These are phyloP conservation scores for Elephas maximus DNA, from an alignment of 2,113 vertebrate species.

Conservation along the genomic window DNA sequence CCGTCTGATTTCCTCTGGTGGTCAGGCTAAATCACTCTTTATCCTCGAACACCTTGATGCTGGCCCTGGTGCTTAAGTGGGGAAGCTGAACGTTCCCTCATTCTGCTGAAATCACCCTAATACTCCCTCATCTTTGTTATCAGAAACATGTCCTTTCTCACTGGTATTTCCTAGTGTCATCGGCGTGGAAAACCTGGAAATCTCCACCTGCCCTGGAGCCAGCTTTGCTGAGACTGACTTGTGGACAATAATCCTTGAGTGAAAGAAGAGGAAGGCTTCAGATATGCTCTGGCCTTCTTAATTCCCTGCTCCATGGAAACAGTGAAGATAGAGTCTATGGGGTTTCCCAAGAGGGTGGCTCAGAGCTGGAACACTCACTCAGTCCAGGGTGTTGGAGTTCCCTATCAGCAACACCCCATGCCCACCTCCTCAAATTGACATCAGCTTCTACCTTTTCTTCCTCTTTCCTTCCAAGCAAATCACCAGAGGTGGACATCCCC, in stretches of 20 bases:
- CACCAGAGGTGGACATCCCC: too few species aligned
- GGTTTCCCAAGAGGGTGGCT: too few species aligned
- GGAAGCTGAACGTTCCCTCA: background rate
- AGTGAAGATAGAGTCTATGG: too few species aligned
- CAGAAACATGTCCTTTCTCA: background rate
- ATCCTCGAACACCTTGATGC: background rate
- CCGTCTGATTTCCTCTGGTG: too few species aligned
- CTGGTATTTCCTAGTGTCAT: background rate
- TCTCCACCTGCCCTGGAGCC: background rate
- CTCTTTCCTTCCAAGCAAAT: too few species aligned
- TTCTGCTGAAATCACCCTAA: background rate
- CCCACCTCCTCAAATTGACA: too few species aligned
- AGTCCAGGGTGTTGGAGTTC: too few species aligned
- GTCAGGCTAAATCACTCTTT: background rate
- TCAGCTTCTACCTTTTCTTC: too few species aligned
- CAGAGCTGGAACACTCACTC: too few species aligned
- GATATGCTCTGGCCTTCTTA: too few species aligned
- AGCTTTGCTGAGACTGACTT: background rate
- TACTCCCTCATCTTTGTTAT: background rate
- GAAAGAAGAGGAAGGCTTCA: background rate
- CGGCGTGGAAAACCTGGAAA: background rate
- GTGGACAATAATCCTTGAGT: background rate
- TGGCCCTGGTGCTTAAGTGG: background rate
- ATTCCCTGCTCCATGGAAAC: too few species aligned
- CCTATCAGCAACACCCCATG: too few species aligned